phyloP scores from a whole-genome alignment of 2,797 vertebrate genomes.

The Thalassophryne amazonica region DNA sequence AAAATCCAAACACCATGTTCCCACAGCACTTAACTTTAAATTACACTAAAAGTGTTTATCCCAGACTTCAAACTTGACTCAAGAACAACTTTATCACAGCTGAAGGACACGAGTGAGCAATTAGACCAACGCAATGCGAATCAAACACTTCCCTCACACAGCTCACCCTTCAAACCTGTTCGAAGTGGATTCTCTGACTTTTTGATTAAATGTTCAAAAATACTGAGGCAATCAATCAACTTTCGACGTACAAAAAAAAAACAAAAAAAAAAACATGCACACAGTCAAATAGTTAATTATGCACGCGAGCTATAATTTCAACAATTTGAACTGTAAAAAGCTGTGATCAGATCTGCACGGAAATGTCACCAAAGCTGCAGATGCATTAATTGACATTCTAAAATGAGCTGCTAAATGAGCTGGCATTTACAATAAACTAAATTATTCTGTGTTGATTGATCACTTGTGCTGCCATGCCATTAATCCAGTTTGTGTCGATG shows the following conservation, averaged over 20 bases:
- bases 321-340: conserved; percentile 9
- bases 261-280: neutral
- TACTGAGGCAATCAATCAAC: conserved; percentile 19
- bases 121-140: conserved; percentile 29
- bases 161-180: conserved; percentile 1
- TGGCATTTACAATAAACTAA: neutral
- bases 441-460: neutral
- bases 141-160: conserved; percentile 3
- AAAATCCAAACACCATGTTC: conserved; percentile 56
- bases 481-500: neutral
- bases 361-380: conserved; percentile 2
- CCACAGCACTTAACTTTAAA: conserved; percentile 37
- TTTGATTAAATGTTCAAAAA: conserved; percentile 41
- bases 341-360: neutral
- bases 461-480: neutral
- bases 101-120: conserved; percentile 24
- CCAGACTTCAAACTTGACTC: conserved; percentile 21
- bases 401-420: neutral
- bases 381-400: neutral
- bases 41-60: conserved; percentile 49
- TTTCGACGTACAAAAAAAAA: conserved; percentile 3
- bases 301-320: conserved; percentile 7
- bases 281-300: conserved; percentile 30
- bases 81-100: conserved; percentile 35
- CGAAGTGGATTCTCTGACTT: conserved; percentile 9